These are phyloP conservation scores for Poicephalus gulielmi DNA, from an alignment of 2,113 vertebrate species.

Conservation along the genomic window DNA sequence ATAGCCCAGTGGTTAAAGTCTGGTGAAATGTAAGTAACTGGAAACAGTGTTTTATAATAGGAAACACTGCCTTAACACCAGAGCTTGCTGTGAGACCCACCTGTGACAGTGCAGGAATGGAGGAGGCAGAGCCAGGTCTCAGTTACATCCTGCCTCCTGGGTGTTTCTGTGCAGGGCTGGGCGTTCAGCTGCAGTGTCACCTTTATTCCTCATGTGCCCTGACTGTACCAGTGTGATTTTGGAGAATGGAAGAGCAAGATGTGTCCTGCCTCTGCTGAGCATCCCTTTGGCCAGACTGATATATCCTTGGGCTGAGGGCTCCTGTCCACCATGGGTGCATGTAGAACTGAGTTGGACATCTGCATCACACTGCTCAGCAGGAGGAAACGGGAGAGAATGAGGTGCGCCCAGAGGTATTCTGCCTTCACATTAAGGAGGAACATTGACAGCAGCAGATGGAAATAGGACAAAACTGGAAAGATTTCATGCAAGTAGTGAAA, in stretches of 20 bases:
- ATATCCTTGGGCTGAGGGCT: neutral
- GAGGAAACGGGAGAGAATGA: neutral
- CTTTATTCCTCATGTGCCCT: neutral
- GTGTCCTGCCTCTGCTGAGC: neutral
- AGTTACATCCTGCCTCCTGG: neutral
- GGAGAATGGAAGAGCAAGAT: neutral
- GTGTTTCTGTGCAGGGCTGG: neutral
- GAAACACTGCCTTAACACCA: constrained; percentile 50
- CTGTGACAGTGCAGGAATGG: neutral
- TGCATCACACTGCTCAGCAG: neutral
- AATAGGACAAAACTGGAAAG: neutral
- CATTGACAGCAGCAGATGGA: neutral
- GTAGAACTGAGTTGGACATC: neutral
- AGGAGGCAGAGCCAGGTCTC: neutral
- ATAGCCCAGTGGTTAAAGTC: neutral
- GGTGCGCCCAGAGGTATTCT: neutral
- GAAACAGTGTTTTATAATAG: constrained; percentile 38
- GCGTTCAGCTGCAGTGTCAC: neutral
- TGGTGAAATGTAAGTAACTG: constrained; percentile 46
- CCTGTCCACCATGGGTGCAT: neutral
- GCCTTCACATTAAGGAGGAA: neutral
- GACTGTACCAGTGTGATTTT: fast-evolving
- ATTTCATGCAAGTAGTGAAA: neutral
- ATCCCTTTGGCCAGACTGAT: neutral
- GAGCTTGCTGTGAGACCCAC: neutral